These are phyloP conservation scores for Drosophila heteroneura DNA, from an alignment of 2,888 invertebrate genomes.

Conservation along the genomic window DNA sequence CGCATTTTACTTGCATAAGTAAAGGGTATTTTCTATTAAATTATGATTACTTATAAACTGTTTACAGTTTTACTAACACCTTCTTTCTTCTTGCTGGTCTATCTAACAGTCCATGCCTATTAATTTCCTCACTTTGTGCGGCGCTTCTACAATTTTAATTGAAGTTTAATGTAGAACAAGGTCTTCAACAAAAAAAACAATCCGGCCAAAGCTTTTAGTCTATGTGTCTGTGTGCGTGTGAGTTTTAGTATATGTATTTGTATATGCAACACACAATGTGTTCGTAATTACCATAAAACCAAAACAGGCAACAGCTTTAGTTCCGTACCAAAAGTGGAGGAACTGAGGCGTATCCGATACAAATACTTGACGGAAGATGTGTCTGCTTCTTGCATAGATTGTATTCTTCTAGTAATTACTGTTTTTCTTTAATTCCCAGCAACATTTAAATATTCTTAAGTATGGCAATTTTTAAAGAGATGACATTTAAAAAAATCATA, in stretches of 20 bases:
- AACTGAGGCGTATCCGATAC: conserved; percentile 46
- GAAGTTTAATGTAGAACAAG: conserved; percentile 59
- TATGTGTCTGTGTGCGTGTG: conserved; percentile 15
- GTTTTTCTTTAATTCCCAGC: not conserved
- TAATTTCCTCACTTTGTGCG: conserved; percentile 19
- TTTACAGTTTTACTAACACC: not conserved
- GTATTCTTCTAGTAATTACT: not conserved
- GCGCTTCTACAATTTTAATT: conserved; percentile 23
- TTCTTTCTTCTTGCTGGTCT: not conserved
- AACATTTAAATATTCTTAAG: not conserved
- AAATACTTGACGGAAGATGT: conserved; percentile 12
- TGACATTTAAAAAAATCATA: not conserved
- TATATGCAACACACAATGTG: conserved; percentile 10
- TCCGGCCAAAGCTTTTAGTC: conserved; percentile 40
- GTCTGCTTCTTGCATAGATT: conserved; percentile 18
- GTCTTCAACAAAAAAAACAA: conserved; percentile 55
- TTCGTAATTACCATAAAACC: conserved; percentile 53
- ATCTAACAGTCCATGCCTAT: conserved; percentile 3
- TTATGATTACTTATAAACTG: not conserved
- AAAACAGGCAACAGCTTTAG: conserved; percentile 39
- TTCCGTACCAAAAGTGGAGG: conserved; percentile 60
- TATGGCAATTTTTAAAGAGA: not conserved
- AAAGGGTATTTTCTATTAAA: not conserved
- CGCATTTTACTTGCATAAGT: not conserved
- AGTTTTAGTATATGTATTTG: not conserved